Evolutionary conservation across 1,140 invertebrate genomes (phyloP), one percentile per base, ranked within the genome.

Genomic region (Drosophila repleta): DNA sequence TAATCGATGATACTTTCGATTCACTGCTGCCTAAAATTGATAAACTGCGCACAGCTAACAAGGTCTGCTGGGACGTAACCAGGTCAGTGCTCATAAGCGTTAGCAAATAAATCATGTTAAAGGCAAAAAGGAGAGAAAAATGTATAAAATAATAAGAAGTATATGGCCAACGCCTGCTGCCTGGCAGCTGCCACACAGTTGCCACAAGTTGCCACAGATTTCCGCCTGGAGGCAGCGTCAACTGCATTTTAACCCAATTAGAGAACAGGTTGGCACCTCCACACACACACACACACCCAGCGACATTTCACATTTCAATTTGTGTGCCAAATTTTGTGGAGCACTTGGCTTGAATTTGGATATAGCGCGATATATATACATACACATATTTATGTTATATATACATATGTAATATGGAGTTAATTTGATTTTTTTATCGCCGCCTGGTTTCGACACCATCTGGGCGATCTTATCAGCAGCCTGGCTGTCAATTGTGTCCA

Each of bases 171-270:
- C 79, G 79, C 79, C 79, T 81, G 79, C 69, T 77, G 64, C 35
- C n/a, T 51, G 43, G 58, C 24, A 56, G 35, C 45, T 43, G 62
- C 37, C 51, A 55, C 43, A 32, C 10, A 32, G 32, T 32, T 62
- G 51, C 74, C 64, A 76, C 82, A 84, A 32, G 32, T 32, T 62
- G 51, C 74, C 64, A 76, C 82, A 84, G 78, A 79, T 74, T 72
- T 75, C 82, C 74, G 74, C 82, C 81, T 68, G 77, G 77, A 75
- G 69, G 62, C 64, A 61, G 63, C 69, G 63, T 72, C 63, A 72
- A 77, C 74, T 72, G 74, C 81, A 87, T 85, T 87, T 85, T 85
- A 85, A 85, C 82, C 82, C 83, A 85, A 85, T 85, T 85, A 85
- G 71, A 82, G 83, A 85, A 85, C 82, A 87, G 82, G 82, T 85